Conservation (phyloP, 2,113 vertebrate species). For the Alligator mississippiensis region DNA sequence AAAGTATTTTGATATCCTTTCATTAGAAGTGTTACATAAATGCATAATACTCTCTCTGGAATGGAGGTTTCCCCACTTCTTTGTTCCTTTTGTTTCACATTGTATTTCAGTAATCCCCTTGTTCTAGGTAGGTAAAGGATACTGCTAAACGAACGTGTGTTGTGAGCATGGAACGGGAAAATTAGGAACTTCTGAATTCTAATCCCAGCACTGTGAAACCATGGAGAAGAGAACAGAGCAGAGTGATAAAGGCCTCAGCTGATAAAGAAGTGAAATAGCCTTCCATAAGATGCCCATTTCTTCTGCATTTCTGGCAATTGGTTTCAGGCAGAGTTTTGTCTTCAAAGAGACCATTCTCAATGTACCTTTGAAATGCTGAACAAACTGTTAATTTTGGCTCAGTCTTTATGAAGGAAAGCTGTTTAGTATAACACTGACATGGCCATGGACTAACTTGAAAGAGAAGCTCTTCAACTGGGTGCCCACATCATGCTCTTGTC, state of each 20-base stretch:
- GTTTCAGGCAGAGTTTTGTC: background rate
- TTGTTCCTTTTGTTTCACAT: background rate
- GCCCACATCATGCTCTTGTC: background rate
- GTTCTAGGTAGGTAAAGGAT: background rate
- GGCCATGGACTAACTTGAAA: background rate
- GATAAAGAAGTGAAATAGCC: background rate
- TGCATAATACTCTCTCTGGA: conserved; percentile 17
- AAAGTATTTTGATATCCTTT: background rate
- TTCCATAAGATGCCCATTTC: background rate
- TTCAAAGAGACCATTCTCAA: background rate
- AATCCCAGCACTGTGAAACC: too few relatives aligned
- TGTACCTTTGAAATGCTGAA: background rate
- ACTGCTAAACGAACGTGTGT: background rate
- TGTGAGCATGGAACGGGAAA: background rate
- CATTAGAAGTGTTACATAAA: conserved; percentile 12
- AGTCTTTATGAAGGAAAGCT: background rate
- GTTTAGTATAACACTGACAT: background rate
- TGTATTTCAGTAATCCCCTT: conserved; percentile 55
- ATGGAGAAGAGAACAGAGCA: background rate
- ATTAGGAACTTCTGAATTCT: too few relatives aligned
- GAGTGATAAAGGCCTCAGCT: background rate
- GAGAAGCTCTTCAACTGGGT: background rate
- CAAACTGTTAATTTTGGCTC: background rate
- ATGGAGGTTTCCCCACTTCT: conserved; percentile 37
- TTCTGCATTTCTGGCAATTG: background rate